Percentiles rank a stretch among this genome's conserved stretches.
Conservation (phyloP, 1,140 invertebrate genomes). For the Cydia strobilella region DNA sequence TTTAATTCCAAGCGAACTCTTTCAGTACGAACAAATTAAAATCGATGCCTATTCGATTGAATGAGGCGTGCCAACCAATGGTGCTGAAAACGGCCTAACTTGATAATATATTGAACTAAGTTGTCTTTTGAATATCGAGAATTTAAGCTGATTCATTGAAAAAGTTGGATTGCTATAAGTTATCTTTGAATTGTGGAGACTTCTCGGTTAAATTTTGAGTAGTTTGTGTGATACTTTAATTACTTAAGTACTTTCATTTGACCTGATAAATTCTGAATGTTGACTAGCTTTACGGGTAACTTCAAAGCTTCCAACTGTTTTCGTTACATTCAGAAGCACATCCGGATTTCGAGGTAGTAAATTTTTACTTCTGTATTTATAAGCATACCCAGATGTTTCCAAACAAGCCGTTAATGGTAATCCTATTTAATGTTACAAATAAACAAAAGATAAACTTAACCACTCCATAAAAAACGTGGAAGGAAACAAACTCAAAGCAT, state of each 20-base stretch:
- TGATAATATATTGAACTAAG: constrained; percentile 41
- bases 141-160: constrained; percentile 41
- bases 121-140: constrained; percentile 20
- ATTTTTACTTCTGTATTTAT: not conserved
- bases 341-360: not conserved
- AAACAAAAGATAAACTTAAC: constrained; percentile 28
- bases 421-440: constrained; percentile 22
- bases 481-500: constrained; percentile 33
- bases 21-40: constrained; percentile 44
- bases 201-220: not conserved
- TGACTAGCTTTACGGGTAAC: not conserved
- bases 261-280: not conserved
- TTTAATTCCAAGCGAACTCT: not conserved
- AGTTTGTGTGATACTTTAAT: not conserved
- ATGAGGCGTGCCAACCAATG: constrained; percentile 41
- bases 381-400: not conserved
- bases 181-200: constrained; percentile 33
- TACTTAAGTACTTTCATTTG: not conserved
- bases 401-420: constrained; percentile 1
- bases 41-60: constrained; percentile 38
- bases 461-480: constrained; percentile 20
- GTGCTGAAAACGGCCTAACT: constrained; percentile 46
- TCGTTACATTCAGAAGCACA: not conserved
- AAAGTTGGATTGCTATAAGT: constrained; percentile 45
- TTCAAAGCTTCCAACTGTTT: not conserved